These are phyloP conservation scores for Bombus picipes DNA, from an alignment of 1,140 invertebrate species.

Conservation along the genomic window DNA sequence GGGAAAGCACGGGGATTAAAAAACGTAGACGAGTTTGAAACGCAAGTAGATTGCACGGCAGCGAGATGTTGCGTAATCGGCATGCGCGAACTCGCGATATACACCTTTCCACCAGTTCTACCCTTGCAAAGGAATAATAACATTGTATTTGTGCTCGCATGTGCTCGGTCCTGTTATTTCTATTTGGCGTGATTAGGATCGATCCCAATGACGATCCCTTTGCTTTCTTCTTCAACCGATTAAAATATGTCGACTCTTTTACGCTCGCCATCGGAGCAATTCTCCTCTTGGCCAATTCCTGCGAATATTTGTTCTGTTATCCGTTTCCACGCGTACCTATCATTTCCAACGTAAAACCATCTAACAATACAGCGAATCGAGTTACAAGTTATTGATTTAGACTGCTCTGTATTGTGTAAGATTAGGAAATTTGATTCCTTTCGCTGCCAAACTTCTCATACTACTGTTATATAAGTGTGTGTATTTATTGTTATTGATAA, in stretches of 20 bases:
- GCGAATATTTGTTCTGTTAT: neutral
- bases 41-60: neutral
- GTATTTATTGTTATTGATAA: too few relatives aligned
- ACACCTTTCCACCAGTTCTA: neutral
- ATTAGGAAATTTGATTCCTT: too few relatives aligned
- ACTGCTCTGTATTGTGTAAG: too few relatives aligned
- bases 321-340: neutral
- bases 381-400: neutral
- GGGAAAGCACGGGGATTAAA: slow-evolving; percentile 14
- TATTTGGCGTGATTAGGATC: neutral
- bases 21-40: slow-evolving; percentile 5
- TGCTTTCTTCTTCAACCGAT: neutral
- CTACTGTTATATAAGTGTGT: too few relatives aligned
- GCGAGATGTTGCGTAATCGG: slow-evolving; percentile 15
- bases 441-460: too few relatives aligned
- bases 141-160: neutral
- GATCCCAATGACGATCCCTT: neutral
- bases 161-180: neutral
- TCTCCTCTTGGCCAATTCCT: neutral
- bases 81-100: neutral
- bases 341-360: neutral
- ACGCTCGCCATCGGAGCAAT: fast-evolving
- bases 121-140: neutral
- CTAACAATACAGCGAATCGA: neutral
- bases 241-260: too few relatives aligned